These are phyloP conservation scores for Rhynchotus rufescens DNA, from an alignment of 2,797 vertebrate species.

Conservation along the genomic window DNA sequence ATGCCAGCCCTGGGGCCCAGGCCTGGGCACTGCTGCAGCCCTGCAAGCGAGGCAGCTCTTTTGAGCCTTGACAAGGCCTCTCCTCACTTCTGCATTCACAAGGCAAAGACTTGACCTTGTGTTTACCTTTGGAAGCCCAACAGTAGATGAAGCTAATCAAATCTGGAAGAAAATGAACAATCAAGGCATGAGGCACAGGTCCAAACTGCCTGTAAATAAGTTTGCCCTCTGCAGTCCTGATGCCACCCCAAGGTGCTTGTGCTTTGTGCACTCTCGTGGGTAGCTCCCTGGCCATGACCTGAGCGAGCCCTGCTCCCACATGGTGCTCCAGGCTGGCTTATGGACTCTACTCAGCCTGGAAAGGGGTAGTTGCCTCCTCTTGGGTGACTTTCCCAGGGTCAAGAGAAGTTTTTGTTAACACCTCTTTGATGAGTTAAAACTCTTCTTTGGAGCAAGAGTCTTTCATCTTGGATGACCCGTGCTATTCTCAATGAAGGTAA, in stretches of 20 bases:
- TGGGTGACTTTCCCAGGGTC: neutral
- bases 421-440: neutral
- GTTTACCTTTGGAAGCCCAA: neutral
- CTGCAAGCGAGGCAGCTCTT: neutral
- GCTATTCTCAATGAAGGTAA: constrained; percentile 51
- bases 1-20: neutral
- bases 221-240: neutral
- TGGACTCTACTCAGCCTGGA: neutral
- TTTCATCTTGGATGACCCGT: constrained; percentile 22
- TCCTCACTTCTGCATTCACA: neutral
- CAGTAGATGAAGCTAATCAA: neutral
- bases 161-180: neutral
- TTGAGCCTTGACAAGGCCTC: neutral
- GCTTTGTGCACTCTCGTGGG: neutral
- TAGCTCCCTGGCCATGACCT: neutral
- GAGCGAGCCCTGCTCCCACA: neutral
- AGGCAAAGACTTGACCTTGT: neutral
- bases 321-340: neutral
- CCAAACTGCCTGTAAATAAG: neutral
- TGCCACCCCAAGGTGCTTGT: neutral
- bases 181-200: neutral
- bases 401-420: neutral
- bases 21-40: no score
- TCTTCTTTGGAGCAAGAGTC: constrained; percentile 15
- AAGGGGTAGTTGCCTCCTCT: rapidly evolving